phyloP scores from a whole-genome alignment of 2,797 vertebrate genomes.

The Arremon brunneinucha region DNA sequence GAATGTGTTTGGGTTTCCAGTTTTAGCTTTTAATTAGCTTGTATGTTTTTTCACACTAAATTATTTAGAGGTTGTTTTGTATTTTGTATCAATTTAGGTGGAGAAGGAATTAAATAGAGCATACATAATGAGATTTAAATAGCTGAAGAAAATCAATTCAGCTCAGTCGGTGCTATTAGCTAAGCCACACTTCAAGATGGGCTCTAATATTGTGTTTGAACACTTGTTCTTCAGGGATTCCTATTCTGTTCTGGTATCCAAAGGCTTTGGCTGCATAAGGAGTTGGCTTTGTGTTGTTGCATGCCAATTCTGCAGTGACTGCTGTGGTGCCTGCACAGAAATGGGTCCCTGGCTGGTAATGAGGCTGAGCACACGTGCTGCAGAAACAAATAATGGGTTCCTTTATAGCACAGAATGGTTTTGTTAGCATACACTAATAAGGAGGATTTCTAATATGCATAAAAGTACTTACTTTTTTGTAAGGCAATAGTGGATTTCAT shows the following conservation, averaged over 20 bases:
- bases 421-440: neutral
- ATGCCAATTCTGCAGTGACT: neutral
- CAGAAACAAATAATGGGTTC: neutral
- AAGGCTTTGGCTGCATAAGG: neutral
- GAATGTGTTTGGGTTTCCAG: neutral
- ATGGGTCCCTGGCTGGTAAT: neutral
- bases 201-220: neutral
- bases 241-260: neutral
- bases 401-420: neutral
- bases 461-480: neutral
- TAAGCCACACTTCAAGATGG: neutral
- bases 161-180: neutral
- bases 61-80: constrained; percentile 38
- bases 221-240: constrained; percentile 25
- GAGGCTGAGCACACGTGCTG: neutral
- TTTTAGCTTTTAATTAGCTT: constrained; percentile 50
- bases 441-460: neutral
- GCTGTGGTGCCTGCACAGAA: neutral
- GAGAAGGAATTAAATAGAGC: constrained; percentile 24
- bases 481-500: neutral
- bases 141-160: constrained; percentile 8
- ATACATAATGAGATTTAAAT: constrained; percentile 37
- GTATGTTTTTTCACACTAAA: constrained; percentile 18
- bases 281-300: neutral
- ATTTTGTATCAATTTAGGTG: constrained; percentile 23